Conservation (phyloP, 1,140 invertebrate genomes). For the Cyclargus thomasi region DNA sequence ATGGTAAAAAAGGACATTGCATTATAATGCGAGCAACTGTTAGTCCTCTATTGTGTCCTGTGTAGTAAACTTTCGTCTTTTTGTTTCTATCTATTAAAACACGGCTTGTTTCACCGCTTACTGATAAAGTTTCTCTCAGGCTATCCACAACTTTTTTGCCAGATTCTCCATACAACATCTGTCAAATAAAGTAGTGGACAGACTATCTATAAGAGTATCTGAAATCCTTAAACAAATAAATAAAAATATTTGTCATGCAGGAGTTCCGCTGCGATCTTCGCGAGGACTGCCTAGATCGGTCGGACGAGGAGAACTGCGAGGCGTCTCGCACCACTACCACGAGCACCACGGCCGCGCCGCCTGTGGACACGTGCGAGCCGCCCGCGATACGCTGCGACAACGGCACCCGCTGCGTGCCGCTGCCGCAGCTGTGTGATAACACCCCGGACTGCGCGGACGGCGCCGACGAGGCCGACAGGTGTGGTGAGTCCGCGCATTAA, state of each 20-base stretch:
- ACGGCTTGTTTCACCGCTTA: too few species aligned
- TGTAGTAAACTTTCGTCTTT: too few species aligned
- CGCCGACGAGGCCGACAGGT: slow-evolving; percentile 87
- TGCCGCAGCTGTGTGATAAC: slow-evolving; percentile 81
- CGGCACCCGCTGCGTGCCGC: slow-evolving; percentile 79
- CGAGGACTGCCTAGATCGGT: slow-evolving; percentile 82
- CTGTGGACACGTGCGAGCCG: slow-evolving; percentile 70
- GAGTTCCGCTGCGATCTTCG: slow-evolving; percentile 83
- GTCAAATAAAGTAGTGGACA: too few species aligned
- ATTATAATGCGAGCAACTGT: too few species aligned
- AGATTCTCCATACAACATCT: too few species aligned
- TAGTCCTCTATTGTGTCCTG: too few species aligned
- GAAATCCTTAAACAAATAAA: too few species aligned
- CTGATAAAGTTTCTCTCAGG: too few species aligned
- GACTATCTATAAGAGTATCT: too few species aligned
- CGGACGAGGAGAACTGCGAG: slow-evolving; percentile 78
- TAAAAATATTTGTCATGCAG: slow-evolving; percentile 33
- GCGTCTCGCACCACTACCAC: slow-evolving; percentile 29
- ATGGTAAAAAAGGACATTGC: too few species aligned
- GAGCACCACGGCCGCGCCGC: slow-evolving; percentile 21
- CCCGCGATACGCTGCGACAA: slow-evolving; percentile 82
- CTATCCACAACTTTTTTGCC: too few species aligned
- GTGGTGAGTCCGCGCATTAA: slow-evolving; percentile 69
- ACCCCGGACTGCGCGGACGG: slow-evolving; percentile 82
- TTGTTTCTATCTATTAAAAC: too few species aligned